These are phyloP conservation scores for Rutilus rutilus DNA, from an alignment of 2,113 vertebrate genomes.

Conservation along the genomic window DNA sequence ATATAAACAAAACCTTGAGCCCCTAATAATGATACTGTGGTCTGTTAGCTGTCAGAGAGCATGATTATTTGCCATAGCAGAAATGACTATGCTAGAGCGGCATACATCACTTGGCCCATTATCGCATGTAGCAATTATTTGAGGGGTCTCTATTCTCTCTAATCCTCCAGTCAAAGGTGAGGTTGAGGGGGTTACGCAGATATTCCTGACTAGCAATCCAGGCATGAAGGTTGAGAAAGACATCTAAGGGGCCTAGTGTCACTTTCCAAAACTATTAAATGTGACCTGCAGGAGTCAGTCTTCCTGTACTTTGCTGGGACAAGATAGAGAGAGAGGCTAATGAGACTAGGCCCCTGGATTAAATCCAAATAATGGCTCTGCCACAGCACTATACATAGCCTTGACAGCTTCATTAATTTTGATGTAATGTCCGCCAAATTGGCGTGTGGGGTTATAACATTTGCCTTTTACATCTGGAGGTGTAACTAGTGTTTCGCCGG, in stretches of 20 bases:
- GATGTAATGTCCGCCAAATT: slow-evolving; percentile 57
- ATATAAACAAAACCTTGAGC: slow-evolving; percentile 54
- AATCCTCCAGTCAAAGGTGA: slow-evolving; percentile 45
- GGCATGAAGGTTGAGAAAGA: slow-evolving; percentile 15
- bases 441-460: slow-evolving; percentile 46
- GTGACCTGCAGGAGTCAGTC: slow-evolving; percentile 37
- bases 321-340: slow-evolving; percentile 45
- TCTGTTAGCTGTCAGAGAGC: slow-evolving; percentile 47
- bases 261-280: slow-evolving; percentile 47
- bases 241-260: neutral
- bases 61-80: slow-evolving; percentile 51
- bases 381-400: slow-evolving; percentile 56
- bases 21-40: slow-evolving; percentile 52
- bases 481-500: slow-evolving; percentile 40
- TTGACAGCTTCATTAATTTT: slow-evolving; percentile 62
- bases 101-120: slow-evolving; percentile 45
- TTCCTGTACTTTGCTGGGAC: slow-evolving; percentile 23
- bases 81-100: slow-evolving; percentile 40
- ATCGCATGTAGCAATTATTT: slow-evolving; percentile 51
- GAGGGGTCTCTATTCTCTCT: slow-evolving; percentile 30
- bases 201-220: slow-evolving; percentile 43
- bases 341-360: slow-evolving; percentile 54
- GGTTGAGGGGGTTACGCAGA: slow-evolving; percentile 7
- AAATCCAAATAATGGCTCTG: slow-evolving; percentile 53
- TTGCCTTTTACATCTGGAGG: slow-evolving; percentile 55